Evolutionary conservation across 2,888 invertebrate species (phyloP).

Genomic region (Zele albiditarsus): DNA sequence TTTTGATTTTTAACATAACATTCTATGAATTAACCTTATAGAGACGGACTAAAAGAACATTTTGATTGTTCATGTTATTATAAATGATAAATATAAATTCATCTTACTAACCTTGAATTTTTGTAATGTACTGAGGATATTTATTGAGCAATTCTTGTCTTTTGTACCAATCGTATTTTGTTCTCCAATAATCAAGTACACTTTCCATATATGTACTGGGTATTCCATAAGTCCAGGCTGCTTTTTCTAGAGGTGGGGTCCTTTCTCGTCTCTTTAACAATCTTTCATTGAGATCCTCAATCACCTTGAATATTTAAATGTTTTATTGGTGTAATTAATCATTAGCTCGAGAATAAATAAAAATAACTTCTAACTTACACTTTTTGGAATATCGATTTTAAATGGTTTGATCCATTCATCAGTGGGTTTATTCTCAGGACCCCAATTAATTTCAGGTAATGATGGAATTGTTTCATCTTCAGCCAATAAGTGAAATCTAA

Average conservation of each 20-base stretch:
- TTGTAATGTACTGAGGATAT: slow-evolving; percentile 83
- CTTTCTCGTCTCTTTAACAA: slow-evolving; percentile 75
- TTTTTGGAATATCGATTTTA: slow-evolving; percentile 77
- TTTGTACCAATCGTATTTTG: slow-evolving; percentile 82
- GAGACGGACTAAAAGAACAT: too few species aligned
- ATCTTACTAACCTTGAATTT: slow-evolving; percentile 81
- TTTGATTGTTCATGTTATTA: too few species aligned
- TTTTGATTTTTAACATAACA: too few species aligned
- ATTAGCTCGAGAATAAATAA: neutral
- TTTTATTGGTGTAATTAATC: slow-evolving; percentile 8
- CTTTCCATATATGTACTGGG: slow-evolving; percentile 80
- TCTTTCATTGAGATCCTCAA: slow-evolving; percentile 77
- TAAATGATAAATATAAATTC: too few species aligned
- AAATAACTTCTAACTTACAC: slow-evolving; percentile 70
- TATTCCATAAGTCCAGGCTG: slow-evolving; percentile 87
- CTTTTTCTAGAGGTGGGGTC: slow-evolving; percentile 78
- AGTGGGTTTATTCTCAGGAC: slow-evolving; percentile 71
- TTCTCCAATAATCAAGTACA: slow-evolving; percentile 86
- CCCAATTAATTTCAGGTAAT: slow-evolving; percentile 77
- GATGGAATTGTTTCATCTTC: slow-evolving; percentile 49
- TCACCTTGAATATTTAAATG: slow-evolving; percentile 72
- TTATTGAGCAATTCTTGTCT: slow-evolving; percentile 82
- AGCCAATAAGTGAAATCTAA: neutral
- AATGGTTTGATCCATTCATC: slow-evolving; percentile 77
- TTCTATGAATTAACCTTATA: too few species aligned